Evolutionary conservation across 2,113 vertebrate species (phyloP), one percentile per base, ranked within the genome.

Genomic region (Grammomys surdaster): DNA sequence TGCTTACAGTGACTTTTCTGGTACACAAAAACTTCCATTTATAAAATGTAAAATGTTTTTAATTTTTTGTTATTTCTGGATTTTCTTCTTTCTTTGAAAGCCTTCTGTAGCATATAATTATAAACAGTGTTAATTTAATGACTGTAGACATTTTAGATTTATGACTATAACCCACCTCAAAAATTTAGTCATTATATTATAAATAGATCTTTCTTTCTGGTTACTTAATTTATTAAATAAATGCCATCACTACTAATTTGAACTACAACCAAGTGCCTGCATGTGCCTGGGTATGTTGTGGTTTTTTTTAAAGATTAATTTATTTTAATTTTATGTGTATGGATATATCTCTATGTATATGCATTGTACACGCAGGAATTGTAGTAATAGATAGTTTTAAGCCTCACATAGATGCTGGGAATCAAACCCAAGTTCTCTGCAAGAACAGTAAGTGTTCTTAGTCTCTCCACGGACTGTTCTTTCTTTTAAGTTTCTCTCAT

Each of bases 51-150:
- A 94, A 89, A 91, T 80, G 81, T 73, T 56, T 84, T 26, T 89
- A 87, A 78, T 14, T 75, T 26, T 89, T 78, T 94, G 54, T 94
- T 54, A 4, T 14, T 95, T 89, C 73, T 82, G 46, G 7, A 3
- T 73, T 76, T 89, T 69, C 7, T 90, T 76, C 67, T 96, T 92
- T 33, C 13, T 87, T 89, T 4, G n/a, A 96, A 95, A 93, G 19
- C 33, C 22, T 76, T 80, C 54, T 89, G 82, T 93, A 89, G 54
- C 56, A 78, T 36, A 48, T 94, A 20, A 94, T 97, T 82, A 88
- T 77, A 78, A 97, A 78, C 93, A 60, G n/a, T 77, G 82, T 93
- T 81, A 76, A 58, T 92, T 75, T 88, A 95, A 90, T 97, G 33
- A 70, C 28, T 40, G 1, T 54, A 36, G 19, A 0, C 7, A 70